Percentiles rank a stretch among this genome's conserved stretches.
phyloP scores from a whole-genome alignment of 2,888 invertebrate species.

The Periphyllus acericola region DNA sequence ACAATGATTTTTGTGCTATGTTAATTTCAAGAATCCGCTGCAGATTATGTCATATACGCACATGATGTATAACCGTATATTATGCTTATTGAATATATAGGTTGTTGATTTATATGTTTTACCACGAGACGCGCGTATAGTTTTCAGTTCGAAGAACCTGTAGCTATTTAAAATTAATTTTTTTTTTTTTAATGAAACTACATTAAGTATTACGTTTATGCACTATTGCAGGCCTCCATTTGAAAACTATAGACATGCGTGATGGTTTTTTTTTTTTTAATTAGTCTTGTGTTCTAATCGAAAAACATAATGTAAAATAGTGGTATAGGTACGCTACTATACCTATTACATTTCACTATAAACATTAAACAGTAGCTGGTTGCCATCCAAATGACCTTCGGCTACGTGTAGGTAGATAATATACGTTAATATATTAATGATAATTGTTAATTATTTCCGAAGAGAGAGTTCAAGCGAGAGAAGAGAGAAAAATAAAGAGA shows the following conservation, averaged over 20 bases:
- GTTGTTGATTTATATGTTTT: neutral
- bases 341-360: neutral
- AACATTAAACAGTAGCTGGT: neutral
- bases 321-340: neutral
- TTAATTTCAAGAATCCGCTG: neutral
- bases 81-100: neutral
- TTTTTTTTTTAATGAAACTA: neutral
- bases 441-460: conserved; percentile 27
- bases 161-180: neutral
- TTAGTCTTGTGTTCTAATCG: neutral
- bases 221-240: neutral
- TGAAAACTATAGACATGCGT: neutral
- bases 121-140: neutral
- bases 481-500: neutral
- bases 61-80: too few relatives aligned
- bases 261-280: neutral
- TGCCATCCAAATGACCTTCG: neutral
- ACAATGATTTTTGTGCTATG: neutral
- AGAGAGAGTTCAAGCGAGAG: neutral
- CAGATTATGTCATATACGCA: neutral
- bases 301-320: neutral
- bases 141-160: neutral
- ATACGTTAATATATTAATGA: neutral
- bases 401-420: neutral
- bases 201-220: neutral